Evolutionary conservation across 2,888 invertebrate genomes (phyloP).

Genomic region (Campopleginae sp.): DNA sequence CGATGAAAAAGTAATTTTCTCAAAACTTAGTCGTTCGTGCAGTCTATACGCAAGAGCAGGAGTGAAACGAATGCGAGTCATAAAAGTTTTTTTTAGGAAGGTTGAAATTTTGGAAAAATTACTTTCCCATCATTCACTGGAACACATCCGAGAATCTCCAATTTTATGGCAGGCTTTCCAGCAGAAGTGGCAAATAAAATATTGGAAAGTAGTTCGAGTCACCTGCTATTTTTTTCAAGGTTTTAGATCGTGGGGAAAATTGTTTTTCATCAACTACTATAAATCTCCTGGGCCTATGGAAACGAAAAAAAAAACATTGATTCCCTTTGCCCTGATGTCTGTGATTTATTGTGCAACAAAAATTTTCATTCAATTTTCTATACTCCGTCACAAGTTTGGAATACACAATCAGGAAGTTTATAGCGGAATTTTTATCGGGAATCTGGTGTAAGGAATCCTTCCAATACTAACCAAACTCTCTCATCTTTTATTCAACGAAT

Average conservation of each 20-base stretch:
- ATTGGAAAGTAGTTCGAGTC: too few species aligned
- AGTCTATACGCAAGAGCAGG: too few species aligned
- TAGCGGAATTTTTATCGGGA: background rate
- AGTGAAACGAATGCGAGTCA: too few species aligned
- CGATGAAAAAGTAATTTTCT: too few species aligned
- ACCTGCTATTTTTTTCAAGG: too few species aligned
- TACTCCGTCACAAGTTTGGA: background rate
- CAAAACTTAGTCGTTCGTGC: too few species aligned
- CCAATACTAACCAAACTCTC: constrained; percentile 17
- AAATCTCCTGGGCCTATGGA: background rate
- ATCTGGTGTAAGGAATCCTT: background rate
- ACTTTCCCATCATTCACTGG: too few species aligned
- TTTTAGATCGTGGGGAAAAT: background rate
- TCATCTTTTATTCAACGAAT: constrained; percentile 43
- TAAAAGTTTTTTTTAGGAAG: too few species aligned
- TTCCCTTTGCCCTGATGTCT: background rate
- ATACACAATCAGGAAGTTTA: constrained; percentile 9
- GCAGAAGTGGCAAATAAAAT: too few species aligned
- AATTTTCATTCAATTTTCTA: constrained; percentile 15
- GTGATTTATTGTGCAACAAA: constrained; percentile 13
- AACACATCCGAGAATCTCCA: too few species aligned
- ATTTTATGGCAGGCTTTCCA: too few species aligned
- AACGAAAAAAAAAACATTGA: background rate
- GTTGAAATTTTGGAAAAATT: too few species aligned
- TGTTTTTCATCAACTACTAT: background rate